Evolutionary conservation across 2,113 vertebrate genomes (phyloP).

Genomic region (Ailurus styani): DNA sequence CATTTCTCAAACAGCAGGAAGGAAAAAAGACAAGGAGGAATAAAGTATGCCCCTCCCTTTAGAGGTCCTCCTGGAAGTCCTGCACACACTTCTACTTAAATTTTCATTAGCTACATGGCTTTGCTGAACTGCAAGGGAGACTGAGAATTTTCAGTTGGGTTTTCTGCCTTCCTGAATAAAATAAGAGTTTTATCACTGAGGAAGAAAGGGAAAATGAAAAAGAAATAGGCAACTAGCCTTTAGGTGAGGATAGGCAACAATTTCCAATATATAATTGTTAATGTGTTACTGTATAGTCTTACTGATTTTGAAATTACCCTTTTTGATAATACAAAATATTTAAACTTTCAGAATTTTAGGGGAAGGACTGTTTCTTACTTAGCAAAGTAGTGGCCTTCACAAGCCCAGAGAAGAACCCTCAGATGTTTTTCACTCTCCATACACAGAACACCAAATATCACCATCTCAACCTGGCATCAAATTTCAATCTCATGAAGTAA

Average conservation of each 20-base stretch:
- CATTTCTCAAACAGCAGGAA: background rate
- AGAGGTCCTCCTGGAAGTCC: background rate
- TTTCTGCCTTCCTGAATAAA: background rate
- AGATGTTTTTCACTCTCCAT: background rate
- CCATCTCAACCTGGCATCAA: background rate
- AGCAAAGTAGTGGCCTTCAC: slow-evolving; percentile 6
- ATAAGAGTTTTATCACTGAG: background rate
- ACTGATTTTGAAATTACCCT: background rate
- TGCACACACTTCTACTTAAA: background rate
- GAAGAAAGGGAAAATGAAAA: background rate
- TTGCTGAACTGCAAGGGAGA: background rate
- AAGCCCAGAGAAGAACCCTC: background rate
- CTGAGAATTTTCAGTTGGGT: background rate
- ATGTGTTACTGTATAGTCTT: background rate
- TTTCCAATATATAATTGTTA: background rate
- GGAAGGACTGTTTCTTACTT: slow-evolving; percentile 37
- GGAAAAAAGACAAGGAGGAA: background rate
- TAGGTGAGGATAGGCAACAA: background rate
- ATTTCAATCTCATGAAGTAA: slow-evolving; percentile 16
- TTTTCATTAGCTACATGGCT: background rate
- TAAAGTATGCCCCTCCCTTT: background rate
- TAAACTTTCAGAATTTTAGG: slow-evolving; percentile 20
- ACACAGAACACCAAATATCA: background rate
- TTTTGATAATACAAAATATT: slow-evolving; percentile 5
- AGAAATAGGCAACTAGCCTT: background rate